Conservation (phyloP, 2,888 invertebrate species). For the Macrostomum cliftonense region DNA sequence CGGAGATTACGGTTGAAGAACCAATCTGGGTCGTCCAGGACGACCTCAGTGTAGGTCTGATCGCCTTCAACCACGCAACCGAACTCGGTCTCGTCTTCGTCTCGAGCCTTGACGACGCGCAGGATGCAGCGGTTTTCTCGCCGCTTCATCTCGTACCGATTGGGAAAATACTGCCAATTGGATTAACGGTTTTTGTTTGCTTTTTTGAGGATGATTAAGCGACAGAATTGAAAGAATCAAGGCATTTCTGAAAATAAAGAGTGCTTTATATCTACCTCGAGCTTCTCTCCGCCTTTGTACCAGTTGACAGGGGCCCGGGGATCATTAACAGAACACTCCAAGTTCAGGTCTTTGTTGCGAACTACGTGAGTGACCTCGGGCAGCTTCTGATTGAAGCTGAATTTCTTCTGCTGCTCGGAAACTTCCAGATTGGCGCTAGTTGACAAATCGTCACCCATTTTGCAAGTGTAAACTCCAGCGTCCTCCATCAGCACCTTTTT, state of each 20-base stretch:
- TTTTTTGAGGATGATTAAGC: too few species aligned
- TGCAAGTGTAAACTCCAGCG: slow-evolving; percentile 82
- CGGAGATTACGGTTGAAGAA: slow-evolving; percentile 63
- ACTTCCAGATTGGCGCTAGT: slow-evolving; percentile 79
- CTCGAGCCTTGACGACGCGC: slow-evolving; percentile 57
- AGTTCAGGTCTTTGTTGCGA: slow-evolving; percentile 64
- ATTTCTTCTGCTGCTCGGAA: slow-evolving; percentile 83
- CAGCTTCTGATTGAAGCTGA: slow-evolving; percentile 71
- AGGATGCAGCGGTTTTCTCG: slow-evolving; percentile 54
- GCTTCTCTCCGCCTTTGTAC: slow-evolving; percentile 65
- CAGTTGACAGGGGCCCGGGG: slow-evolving; percentile 78
- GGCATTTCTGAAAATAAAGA: too few species aligned
- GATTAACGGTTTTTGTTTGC: too few species aligned
- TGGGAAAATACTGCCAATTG: slow-evolving; percentile 40
- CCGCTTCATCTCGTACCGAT: slow-evolving; percentile 58
- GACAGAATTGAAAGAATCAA: too few species aligned
- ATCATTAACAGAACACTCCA: slow-evolving; percentile 83
- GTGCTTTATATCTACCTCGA: slow-evolving; percentile 44
- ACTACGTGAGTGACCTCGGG: slow-evolving; percentile 73
- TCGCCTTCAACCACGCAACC: slow-evolving; percentile 49
- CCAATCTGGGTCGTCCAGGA: slow-evolving; percentile 46
- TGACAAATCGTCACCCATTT: slow-evolving; percentile 62
- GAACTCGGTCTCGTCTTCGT: slow-evolving; percentile 73
- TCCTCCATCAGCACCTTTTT: slow-evolving; percentile 80
- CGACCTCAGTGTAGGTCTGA: slow-evolving; percentile 23